Evolutionary conservation across 2,797 vertebrate species (phyloP), one percentile per base, ranked within the genome.

Genomic region (Takifugu ocellatus): DNA sequence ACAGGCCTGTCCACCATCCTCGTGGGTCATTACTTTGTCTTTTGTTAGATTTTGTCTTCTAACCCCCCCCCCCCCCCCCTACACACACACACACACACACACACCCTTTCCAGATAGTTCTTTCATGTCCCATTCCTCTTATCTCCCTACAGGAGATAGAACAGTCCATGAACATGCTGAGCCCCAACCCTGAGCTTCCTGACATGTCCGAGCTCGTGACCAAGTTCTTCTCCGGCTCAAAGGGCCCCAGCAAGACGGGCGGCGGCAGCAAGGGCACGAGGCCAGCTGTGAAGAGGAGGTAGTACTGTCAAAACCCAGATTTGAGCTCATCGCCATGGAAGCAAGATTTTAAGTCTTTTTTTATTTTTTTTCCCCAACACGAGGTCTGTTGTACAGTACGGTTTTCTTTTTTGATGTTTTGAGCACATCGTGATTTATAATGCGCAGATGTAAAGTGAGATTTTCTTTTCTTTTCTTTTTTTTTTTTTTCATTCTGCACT

Each of bases 201-300:
- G 97, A 99, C 66, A 96, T 99, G 57, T 99, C 97, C 1, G 97
- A 99, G 80, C 96, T 99, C 76, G 98, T 99, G 96, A 99, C 97
- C 78, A 95, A 98, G 88, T 93, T 99, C 55, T 99, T 99, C 87
- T 97, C 95, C 1, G 89, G 89, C 78, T 96, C 97, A 78, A 99
- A 99, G 78, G 93, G 94, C 65, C 94, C 96, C 51, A 92, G 94
- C 87, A 99, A 98, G 79, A 93, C 95, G 33, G 88, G 92, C 36
- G 86, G 92, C 62, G 91, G 88, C 88, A 95, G 87, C 84, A 98
- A 98, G 91, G 83, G 94, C 69, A 95, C 95, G 80, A 93, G 93
- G 74, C 93, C 94, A 21, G 91, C 93, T 63, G 92, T 90, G 46
- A 99, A 99, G 85, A 92, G 97, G 91, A 98, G 96, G 94, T 99